phyloP scores from a whole-genome alignment of 2,113 vertebrate genomes.

The Phylloscopus trochiloides region DNA sequence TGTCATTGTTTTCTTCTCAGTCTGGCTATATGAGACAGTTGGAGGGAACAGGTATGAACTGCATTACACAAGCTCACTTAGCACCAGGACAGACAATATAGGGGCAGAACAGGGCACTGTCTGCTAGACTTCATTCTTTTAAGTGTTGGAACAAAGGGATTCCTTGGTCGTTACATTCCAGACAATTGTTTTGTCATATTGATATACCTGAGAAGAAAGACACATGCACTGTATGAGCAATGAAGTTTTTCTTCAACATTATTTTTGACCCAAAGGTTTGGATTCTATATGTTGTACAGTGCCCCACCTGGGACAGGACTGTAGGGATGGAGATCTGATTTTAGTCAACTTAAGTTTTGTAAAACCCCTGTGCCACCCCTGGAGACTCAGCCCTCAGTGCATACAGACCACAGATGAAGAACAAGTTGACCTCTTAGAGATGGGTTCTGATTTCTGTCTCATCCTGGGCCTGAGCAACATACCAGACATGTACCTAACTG shows the following conservation, averaged over 20 bases:
- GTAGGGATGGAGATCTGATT: neutral
- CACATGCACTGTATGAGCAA: neutral
- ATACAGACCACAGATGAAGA: neutral
- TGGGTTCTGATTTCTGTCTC: neutral
- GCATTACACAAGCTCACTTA: neutral
- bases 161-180: neutral
- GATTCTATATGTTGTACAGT: neutral
- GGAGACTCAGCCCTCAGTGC: neutral
- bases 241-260: neutral
- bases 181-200: neutral
- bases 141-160: neutral
- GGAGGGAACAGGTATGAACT: neutral
- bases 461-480: neutral
- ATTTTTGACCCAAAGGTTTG: neutral
- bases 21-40: neutral
- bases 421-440: neutral
- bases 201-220: neutral
- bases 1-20: neutral
- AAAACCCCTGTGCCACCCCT: neutral
- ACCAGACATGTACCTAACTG: fast-evolving
- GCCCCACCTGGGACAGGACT: neutral
- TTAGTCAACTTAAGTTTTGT: neutral
- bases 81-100: neutral
- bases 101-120: neutral
- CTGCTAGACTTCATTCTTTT: neutral